A percentile compares a stretch with the other conserved stretches of the same genome.
These are phyloP conservation scores for Dinoponera quadriceps DNA, from an alignment of 1,140 invertebrate genomes.

Conservation along the genomic window DNA sequence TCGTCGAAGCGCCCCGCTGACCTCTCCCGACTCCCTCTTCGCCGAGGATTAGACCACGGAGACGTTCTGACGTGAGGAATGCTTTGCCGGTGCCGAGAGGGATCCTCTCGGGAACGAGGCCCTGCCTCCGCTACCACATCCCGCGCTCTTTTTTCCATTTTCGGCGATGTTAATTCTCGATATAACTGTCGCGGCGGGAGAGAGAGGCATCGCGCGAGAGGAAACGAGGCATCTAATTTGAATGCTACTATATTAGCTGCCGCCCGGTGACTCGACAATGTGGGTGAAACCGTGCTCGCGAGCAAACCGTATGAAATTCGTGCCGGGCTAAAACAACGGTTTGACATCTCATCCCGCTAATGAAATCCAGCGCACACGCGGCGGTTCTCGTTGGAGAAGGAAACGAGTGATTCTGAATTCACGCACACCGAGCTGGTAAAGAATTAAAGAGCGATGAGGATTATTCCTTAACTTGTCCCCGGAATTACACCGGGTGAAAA, in stretches of 20 bases:
- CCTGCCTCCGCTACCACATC: slow-evolving; percentile 67
- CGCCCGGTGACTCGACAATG: slow-evolving; percentile 29
- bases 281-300: slow-evolving; percentile 27
- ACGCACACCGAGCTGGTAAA: too few species aligned
- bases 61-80: slow-evolving; percentile 81
- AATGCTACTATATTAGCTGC: slow-evolving; percentile 70
- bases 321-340: background rate
- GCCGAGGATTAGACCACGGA: slow-evolving; percentile 73
- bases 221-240: slow-evolving; percentile 62
- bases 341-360: background rate
- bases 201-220: slow-evolving; percentile 53
- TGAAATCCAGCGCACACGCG: background rate
- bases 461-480: too few species aligned
- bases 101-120: slow-evolving; percentile 7
- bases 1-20: slow-evolving; percentile 81
- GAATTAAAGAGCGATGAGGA: too few species aligned
- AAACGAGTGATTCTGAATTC: too few species aligned
- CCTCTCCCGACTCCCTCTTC: slow-evolving; percentile 76
- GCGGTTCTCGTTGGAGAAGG: too few species aligned
- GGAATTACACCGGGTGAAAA: too few species aligned
- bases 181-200: slow-evolving; percentile 54
- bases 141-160: slow-evolving; percentile 51
- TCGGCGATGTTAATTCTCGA: slow-evolving; percentile 66
- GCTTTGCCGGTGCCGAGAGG: slow-evolving; percentile 77
- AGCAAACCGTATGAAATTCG: slow-evolving; percentile 12